Evolutionary conservation across 2,888 invertebrate genomes (phyloP), one percentile per base, ranked within the genome.

Genomic region (Athetis lepigone): DNA sequence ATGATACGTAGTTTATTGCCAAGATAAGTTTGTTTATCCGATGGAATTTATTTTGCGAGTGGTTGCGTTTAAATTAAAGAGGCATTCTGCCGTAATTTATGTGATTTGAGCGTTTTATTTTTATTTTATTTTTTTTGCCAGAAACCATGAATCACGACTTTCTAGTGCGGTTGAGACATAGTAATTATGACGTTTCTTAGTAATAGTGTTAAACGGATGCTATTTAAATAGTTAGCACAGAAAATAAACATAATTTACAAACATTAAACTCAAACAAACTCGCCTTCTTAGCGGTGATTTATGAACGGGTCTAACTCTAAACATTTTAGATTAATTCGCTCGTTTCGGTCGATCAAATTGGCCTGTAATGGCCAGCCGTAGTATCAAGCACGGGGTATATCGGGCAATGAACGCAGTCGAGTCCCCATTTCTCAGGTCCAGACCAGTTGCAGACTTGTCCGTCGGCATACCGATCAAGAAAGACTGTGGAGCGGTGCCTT

Each of bases 401-500:
- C 89, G 90, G 87, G 86, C 89, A 87, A 84, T 82, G 86, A 83
- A 82, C 87, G 82, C 82, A 75, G 77, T 72, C 80, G 81, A 88
- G 90, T 85, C 81, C 88, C 85, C 91, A 90, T 92, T 93, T 93
- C 93, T 93, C 94, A 93, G 90, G 90, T 88, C 83, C 82, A 85
- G 85, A 91, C 92, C 89, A 89, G 91, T 91, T 89, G 83, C 77
- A 72, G 85, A 93, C 90, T 89, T 88, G 91, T 90, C 82, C 52
- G 85, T 82, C 89, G 83, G 85, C 92, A 93, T 93, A 85, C 93
- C 93, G 85, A 87, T 88, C 90, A 92, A 88, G 91, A 92, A 93
- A 91, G 90, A 91, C 89, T 86, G 86, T 86, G 87, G 88, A 79
- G 84, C 92, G 90, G 91, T 87, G 84, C 92, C 89, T 86, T 92